Conservation (phyloP, 1,140 invertebrate species). For the Panulirus ornatus region DNA sequence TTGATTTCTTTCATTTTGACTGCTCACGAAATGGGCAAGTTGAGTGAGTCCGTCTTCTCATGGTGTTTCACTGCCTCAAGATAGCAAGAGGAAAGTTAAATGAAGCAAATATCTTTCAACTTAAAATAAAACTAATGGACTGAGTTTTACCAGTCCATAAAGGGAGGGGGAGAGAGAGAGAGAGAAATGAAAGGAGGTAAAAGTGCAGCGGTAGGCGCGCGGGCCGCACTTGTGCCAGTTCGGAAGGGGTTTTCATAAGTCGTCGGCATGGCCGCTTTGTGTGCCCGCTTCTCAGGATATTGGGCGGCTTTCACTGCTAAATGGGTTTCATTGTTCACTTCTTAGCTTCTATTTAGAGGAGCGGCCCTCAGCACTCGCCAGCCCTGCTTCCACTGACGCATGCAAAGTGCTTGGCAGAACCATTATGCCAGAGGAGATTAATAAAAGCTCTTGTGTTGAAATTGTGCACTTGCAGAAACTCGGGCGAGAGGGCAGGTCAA, state of each 20-base stretch:
- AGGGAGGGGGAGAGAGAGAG: neutral
- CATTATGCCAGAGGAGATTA: constrained; percentile 39
- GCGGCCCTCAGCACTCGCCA: constrained; percentile 29
- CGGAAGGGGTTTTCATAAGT: constrained; percentile 49
- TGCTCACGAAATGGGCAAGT: constrained; percentile 60
- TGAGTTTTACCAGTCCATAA: too few species aligned
- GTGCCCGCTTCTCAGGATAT: constrained; percentile 59
- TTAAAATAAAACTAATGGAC: neutral
- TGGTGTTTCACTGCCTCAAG: too few species aligned
- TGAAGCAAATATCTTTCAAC: too few species aligned
- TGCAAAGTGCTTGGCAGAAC: constrained; percentile 59
- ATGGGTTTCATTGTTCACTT: constrained; percentile 72
- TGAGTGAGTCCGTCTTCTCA: neutral
- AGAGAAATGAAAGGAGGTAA: neutral
- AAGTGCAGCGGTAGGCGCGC: neutral
- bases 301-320: constrained; percentile 68
- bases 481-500: constrained; percentile 15
- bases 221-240: constrained; percentile 36
- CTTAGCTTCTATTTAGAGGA: constrained; percentile 67
- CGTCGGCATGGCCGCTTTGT: constrained; percentile 55
- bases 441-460: constrained; percentile 54
- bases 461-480: constrained; percentile 60
- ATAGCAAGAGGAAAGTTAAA: too few species aligned
- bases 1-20: constrained; percentile 70
- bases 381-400: constrained; percentile 47